phyloP scores from a whole-genome alignment of 2,888 invertebrate species.

The Metallyticus violacea region DNA sequence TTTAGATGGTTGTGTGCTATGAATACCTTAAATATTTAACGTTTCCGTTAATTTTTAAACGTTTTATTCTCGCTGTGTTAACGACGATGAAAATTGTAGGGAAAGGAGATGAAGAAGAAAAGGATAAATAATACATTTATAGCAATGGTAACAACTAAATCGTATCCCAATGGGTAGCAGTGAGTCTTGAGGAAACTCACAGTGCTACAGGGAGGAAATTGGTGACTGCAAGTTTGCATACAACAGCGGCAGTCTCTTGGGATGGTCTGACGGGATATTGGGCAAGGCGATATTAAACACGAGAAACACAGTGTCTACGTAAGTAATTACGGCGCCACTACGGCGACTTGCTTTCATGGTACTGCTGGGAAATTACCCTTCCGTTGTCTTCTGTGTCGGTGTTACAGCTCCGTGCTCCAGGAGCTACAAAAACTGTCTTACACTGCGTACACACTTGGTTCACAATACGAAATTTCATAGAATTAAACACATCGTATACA shows the following conservation, averaged over 20 bases:
- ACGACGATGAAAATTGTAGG: too few species aligned
- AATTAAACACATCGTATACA: too few species aligned
- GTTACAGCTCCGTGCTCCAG: too few species aligned
- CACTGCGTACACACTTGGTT: not conserved
- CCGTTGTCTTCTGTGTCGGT: not conserved
- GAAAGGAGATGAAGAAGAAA: too few species aligned
- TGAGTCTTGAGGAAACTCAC: not conserved
- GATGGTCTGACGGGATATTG: not conserved
- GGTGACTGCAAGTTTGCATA: not conserved
- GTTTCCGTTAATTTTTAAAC: too few species aligned
- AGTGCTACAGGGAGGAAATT: not conserved
- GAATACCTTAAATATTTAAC: too few species aligned
- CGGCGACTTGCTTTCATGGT: conserved; percentile 22
- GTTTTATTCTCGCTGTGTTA: too few species aligned
- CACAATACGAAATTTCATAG: not conserved
- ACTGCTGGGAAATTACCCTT: conserved; percentile 26
- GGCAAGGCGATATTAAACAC: conserved; percentile 4
- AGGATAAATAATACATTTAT: not conserved
- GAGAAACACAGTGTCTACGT: not conserved
- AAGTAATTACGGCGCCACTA: conserved; percentile 23
- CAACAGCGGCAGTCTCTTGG: not conserved
- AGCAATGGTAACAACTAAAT: too few species aligned
- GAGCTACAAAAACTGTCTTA: not conserved
- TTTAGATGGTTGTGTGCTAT: too few species aligned
- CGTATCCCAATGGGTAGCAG: not conserved